Evolutionary conservation across 2,113 vertebrate genomes (phyloP), one percentile per base, ranked within the genome.

Genomic region (Sardina pilchardus): DNA sequence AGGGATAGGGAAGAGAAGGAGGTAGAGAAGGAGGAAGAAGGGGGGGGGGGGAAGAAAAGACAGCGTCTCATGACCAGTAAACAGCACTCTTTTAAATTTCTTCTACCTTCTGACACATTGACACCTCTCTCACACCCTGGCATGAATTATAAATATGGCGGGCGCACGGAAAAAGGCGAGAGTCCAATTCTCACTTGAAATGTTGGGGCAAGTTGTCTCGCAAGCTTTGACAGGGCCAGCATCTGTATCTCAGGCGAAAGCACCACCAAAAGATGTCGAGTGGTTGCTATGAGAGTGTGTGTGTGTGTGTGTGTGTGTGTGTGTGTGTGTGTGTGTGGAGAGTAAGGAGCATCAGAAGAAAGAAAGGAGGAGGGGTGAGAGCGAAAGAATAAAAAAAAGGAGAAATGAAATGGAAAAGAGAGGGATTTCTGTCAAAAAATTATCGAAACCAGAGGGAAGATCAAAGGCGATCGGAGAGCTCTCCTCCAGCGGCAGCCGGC

Each of bases 141-240:
- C 91, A 95, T 96, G 95, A 96, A 96, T 96, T 94, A 96, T 95
- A 96, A 95, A 95, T 93, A 94, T 96, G 92, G 93, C 93, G 93
- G 90, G 90, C 83, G 87, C 89, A 86, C 89, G 59, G 92, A 86
- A 34, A 92, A 93, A 92, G 91, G 92, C 92, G 90, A 90, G 94
- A 93, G 92, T 93, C 92, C 91, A 93, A 93, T 92, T 93, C 94
- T 92, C 92, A 88, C 93, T 94, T 94, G 92, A 94, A 95, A 95
- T 94, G 92, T 93, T 94, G 90, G 90, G 94, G 92, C 90, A 93
- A 95, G 92, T 91, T 93, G 92, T 94, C 94, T 93, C 88, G 85
- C 88, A 85, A 87, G 90, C 63, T 83, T 90, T 94, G 93, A 95
- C 94, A 94, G 87, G 87, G 91, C 90, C 71, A 48, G 89, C 85